Conservation (phyloP, 92 coral and sea anemone species). For the Scolanthus callimorphus region DNA sequence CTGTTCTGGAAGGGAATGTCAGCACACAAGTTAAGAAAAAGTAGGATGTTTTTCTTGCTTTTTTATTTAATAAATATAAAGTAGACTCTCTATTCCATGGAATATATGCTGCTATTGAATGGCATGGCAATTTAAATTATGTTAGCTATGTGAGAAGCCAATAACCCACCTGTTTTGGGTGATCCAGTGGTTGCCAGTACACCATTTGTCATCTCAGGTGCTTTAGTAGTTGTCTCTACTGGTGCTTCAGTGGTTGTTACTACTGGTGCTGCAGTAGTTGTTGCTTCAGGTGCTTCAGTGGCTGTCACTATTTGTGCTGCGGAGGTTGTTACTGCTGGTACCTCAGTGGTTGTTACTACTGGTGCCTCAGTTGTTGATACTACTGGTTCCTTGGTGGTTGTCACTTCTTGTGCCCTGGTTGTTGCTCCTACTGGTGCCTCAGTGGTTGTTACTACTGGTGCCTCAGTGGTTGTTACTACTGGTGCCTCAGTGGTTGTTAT, state of each 20-base stretch:
- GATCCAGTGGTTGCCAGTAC: background rate
- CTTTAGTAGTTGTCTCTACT: background rate
- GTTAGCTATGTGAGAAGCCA: too few relatives aligned
- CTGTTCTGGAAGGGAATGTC: too few relatives aligned
- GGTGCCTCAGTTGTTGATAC: conserved; percentile 1
- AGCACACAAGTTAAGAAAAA: too few relatives aligned
- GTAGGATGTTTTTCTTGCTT: too few relatives aligned
- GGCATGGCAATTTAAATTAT: too few relatives aligned
- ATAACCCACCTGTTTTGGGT: background rate
- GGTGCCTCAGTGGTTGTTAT: background rate
- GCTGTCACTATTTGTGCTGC: background rate
- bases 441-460: too few relatives aligned
- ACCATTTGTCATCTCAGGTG: background rate
- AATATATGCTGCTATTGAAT: too few relatives aligned
- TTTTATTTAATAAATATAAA: too few relatives aligned
- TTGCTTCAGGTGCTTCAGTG: background rate
- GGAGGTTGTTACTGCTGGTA: background rate
- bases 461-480: background rate
- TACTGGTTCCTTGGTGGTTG: too few relatives aligned
- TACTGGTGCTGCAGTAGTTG: background rate
- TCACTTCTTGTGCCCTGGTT: background rate
- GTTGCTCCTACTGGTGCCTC: background rate
- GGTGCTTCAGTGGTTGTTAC: background rate
- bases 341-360: background rate
- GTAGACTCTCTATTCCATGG: too few relatives aligned